Base-by-base conservation (phyloP, 2,113 vertebrate genomes). In the Anoura caudifer region DNA sequence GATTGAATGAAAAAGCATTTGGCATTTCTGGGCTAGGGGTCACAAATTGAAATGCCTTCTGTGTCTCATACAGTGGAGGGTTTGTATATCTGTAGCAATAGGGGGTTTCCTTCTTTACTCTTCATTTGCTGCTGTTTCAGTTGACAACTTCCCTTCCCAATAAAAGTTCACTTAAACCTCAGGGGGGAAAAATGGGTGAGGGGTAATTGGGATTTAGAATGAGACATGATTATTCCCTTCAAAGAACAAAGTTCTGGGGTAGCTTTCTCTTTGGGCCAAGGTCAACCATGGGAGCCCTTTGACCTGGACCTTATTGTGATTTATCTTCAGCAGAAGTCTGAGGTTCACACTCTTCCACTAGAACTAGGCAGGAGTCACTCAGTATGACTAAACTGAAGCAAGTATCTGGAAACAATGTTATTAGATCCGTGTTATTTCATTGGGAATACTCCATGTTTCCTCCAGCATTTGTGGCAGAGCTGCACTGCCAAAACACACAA, bases 41-140 rank as follows among this genome's bases (percentile, higher is more conserved):
- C 84, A 93, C 96, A 97, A 95, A 97, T 97, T 97, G 63, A 97
- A 93, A 97, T 86, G 95, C 95, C 97, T 98, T 98, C 95, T 67
- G 3, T 96, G 75, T 97, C 92, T 56, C 90, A 87, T 97, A 96
- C 72, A 65, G 12, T 16, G 84, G 95, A 84, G 84, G 84, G 89
- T n/a, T n/a, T 50, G 38, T 97, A 70, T 97, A 90, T 97, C 82
- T 93, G 95, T 94, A 91, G 97, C 93, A 96, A 98, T 97, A 98
- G 97, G 97, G 95, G 97, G 96, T 98, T 97, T 97, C 98, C 91
- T 98, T 97, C 97, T 97, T 97, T 79, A 76, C 65, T 94, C 96
- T 98, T 98, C 94, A 95, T 98, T 98, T 98, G 98, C 98, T 99
- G 98, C 98, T 98, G 98, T 99, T 98, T 96, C 75, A 98, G 98